These are phyloP conservation scores for Drosophila gunungcola DNA, from an alignment of 1,140 invertebrate genomes.

Conservation along the genomic window DNA sequence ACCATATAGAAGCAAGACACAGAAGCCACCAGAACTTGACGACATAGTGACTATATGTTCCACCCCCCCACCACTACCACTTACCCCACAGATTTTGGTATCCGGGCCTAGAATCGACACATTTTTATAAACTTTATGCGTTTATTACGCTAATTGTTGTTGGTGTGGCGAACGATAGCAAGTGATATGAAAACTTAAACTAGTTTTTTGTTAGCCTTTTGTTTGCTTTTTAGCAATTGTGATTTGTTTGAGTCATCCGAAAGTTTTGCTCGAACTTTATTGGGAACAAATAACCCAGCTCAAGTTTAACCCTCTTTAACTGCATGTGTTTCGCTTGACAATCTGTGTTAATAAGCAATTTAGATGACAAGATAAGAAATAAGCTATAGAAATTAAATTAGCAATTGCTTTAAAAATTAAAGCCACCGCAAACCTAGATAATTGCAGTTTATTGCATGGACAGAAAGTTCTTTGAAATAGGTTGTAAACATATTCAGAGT, in stretches of 20 bases:
- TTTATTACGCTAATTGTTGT: conserved; percentile 58
- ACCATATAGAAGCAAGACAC: neutral
- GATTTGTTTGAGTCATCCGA: conserved; percentile 42
- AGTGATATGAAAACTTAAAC: conserved; percentile 47
- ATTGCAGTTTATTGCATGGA: no score
- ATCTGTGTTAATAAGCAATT: neutral
- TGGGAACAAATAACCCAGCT: conserved; percentile 31
- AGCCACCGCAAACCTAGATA: no score
- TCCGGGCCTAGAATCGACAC: conserved; percentile 35
- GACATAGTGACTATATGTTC: conserved; percentile 1
- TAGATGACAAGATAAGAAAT: no score
- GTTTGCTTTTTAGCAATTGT: conserved; percentile 25
- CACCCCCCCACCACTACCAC: neutral
- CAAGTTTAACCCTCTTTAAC: neutral
- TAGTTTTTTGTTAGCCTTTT: neutral
- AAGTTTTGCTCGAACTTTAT: conserved; percentile 1
- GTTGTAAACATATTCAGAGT: no score
- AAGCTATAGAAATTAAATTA: no score
- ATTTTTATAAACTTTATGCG: conserved; percentile 38
- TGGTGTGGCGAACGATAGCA: conserved; percentile 45
- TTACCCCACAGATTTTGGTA: conserved; percentile 13
- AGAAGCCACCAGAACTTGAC: conserved; percentile 14
- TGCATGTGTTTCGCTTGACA: neutral
- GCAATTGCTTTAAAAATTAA: no score
- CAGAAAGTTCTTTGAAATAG: no score